phyloP scores from a whole-genome alignment of 2,797 vertebrate genomes.

The Cephalopachus bancanus region DNA sequence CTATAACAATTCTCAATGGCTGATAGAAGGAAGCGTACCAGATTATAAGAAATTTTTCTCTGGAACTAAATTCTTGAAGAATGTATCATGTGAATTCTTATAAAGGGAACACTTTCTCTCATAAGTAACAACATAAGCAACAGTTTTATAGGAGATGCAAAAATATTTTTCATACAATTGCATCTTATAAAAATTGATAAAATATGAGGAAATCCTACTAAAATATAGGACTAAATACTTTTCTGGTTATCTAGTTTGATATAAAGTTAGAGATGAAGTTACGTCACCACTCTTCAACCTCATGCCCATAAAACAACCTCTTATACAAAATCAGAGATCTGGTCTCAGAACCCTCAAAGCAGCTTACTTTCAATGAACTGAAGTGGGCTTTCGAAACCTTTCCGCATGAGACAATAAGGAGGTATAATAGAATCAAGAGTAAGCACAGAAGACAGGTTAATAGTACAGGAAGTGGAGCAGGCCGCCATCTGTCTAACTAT shows the following conservation, averaged over 20 bases:
- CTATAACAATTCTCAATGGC: conserved; percentile 37
- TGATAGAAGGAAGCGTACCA: not conserved
- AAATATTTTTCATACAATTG: conserved; percentile 10
- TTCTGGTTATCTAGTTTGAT: conserved; percentile 2
- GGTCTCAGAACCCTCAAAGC: conserved; percentile 22
- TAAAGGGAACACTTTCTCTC: not conserved
- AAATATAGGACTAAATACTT: not conserved
- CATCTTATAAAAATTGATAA: not conserved
- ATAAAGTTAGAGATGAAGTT: not conserved
- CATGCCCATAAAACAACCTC: not conserved
- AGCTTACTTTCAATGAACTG: not conserved
- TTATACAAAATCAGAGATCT: not conserved
- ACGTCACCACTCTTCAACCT: not conserved
- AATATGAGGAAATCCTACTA: not conserved
- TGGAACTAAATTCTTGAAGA: conserved; percentile 45
- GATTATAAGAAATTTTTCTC: conserved; percentile 3
- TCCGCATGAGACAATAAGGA: not conserved
- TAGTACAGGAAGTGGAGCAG: not conserved
- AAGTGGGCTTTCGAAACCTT: not conserved
- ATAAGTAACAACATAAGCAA: not conserved
- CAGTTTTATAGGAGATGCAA: not conserved
- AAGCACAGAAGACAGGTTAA: not conserved
- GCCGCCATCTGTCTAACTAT: no score
- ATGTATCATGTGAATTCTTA: conserved; percentile 40
- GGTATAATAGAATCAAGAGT: not conserved